Evolutionary conservation across 2,888 invertebrate species (phyloP), one percentile per base, ranked within the genome.

Genomic region (Fragum fragum): DNA sequence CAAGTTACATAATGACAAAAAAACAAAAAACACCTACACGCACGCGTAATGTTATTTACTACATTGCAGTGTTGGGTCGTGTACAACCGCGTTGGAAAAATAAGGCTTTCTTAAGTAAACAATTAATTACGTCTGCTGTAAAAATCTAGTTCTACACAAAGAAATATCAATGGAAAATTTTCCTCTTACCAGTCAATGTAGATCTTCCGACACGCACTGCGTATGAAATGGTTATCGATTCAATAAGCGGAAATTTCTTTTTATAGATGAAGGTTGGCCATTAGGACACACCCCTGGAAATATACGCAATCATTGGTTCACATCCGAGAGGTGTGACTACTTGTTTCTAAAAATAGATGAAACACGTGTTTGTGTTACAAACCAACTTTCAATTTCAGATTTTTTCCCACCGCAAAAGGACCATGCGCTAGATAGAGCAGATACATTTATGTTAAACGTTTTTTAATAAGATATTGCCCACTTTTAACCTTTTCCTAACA

Each of bases 131-230:
- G 5, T n/a, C 18, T 39, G 18, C 2, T 14, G 14, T 16, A 14
- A 47, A 18, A 47, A 47, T 2, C 2, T 47, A 14, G 14, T 9
- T 18, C 2, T 47, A 14, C 47, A 47, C 47, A 47, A 47, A 47
- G 47, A 47, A 47, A 47, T 18, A n/a, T 47, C 18, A 47, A 47
- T 47, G 47, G 47, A 57, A 26, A 57, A 57, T 57, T 26, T 26
- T 57, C 52, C 57, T 61, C 66, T 66, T 26, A 66, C 66, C 66
- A 66, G 66, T 42, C 39, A 66, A n/a, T 66, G 66, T 26, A 66
- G 66, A 66, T 66, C 21, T 66, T 66, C 66, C 66, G 66, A 66
- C 42, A 66, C 66, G 21, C 39, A 21, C n/a, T 21, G 42, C 23
- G 42, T 42, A 42, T 42, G 66, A 42, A 26, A 11, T 42, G 11